Percentiles rank a stretch among this genome's conserved stretches.
Evolutionary conservation across 2,888 invertebrate genomes (phyloP).

Genomic region (Mythimna albipuncta): DNA sequence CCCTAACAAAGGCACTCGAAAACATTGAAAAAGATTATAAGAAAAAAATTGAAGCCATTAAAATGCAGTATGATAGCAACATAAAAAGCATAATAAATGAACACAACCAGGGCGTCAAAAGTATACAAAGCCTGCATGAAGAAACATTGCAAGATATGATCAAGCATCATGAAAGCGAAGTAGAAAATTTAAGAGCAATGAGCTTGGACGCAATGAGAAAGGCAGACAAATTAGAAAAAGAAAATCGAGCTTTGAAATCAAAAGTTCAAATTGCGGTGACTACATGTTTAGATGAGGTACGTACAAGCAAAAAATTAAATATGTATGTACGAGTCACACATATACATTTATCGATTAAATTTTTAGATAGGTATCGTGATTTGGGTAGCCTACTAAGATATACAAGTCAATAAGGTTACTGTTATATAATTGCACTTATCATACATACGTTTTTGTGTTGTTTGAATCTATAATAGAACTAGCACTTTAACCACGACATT

Average conservation of each 20-base stretch:
- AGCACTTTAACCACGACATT: not conserved
- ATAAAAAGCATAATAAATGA: constrained; percentile 88
- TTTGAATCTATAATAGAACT: not conserved
- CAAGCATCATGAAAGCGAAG: constrained; percentile 88
- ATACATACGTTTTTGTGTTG: no score
- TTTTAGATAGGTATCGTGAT: not conserved
- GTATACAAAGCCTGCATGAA: constrained; percentile 89
- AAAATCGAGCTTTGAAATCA: constrained; percentile 76
- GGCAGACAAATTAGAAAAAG: constrained; percentile 83
- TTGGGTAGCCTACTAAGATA: no score
- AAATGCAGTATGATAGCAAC: constrained; percentile 89
- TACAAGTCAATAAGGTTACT: not conserved
- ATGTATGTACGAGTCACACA: not conserved
- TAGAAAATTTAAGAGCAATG: constrained; percentile 85
- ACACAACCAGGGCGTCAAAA: constrained; percentile 89
- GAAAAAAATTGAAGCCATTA: constrained; percentile 85
- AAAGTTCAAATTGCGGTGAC: constrained; percentile 67
- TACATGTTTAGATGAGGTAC: constrained; percentile 74
- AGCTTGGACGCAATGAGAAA: constrained; percentile 86
- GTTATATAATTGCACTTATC: no score
- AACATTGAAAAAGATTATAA: constrained; percentile 81
- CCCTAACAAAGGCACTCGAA: constrained; percentile 77
- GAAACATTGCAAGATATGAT: constrained; percentile 86
- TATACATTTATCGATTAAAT: not conserved
- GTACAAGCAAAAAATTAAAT: not conserved